phyloP scores from a whole-genome alignment of 2,113 vertebrate genomes.

The Lampris megalopsis region DNA sequence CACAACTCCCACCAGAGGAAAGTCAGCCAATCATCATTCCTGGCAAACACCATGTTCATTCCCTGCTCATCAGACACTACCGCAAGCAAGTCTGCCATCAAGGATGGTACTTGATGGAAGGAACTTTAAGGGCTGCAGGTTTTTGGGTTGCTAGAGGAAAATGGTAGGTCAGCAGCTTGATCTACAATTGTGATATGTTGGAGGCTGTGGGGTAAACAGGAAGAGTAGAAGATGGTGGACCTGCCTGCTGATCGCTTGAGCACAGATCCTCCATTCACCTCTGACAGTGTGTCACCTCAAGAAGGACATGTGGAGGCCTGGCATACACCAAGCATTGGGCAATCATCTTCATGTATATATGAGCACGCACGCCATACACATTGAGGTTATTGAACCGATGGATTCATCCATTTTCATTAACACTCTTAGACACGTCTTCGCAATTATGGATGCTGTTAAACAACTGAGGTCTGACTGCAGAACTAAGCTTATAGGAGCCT shows the following conservation, averaged over 20 bases:
- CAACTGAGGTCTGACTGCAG: background rate
- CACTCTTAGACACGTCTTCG: background rate
- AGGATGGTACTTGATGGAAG: background rate
- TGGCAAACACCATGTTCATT: constrained; percentile 1
- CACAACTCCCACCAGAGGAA: constrained; percentile 2
- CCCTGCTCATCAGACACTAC: constrained; percentile 3
- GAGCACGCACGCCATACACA: constrained; percentile 2
- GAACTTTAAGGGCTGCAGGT: too few species aligned
- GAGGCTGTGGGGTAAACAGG: background rate
- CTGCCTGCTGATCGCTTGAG: constrained; percentile 21
- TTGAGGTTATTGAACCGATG: background rate
- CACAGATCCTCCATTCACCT: constrained; percentile 41
- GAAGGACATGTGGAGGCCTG: constrained; percentile 4
- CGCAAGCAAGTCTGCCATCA: background rate
- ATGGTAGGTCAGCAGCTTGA: too few species aligned
- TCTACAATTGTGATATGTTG: constrained; percentile 16
- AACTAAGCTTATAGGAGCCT: background rate
- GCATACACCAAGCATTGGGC: constrained; percentile 20
- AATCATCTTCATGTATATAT: background rate
- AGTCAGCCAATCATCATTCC: constrained; percentile 17
- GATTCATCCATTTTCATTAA: background rate
- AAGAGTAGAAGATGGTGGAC: constrained; percentile 42
- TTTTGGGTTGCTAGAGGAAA: too few species aligned
- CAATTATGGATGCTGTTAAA: background rate
- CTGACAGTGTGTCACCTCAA: background rate